phyloP scores from a whole-genome alignment of 2,113 vertebrate genomes.

The Ahaetulla prasina region DNA sequence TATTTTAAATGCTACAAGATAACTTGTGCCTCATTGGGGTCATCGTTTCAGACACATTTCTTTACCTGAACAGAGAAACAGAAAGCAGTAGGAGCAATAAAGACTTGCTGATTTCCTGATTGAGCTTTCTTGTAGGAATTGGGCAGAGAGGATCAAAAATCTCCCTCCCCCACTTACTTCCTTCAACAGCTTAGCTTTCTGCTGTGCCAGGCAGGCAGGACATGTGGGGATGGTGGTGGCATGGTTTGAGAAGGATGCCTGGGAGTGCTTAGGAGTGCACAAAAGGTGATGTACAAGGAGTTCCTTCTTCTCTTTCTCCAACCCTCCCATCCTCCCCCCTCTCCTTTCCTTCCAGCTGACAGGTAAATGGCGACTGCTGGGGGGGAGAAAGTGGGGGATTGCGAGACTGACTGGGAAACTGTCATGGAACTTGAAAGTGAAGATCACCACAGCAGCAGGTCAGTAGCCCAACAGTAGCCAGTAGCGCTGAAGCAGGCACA shows the following conservation, averaged over 20 bases:
- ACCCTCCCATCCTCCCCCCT: background rate
- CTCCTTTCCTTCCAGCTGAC: background rate
- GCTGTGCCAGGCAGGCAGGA: background rate
- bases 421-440: background rate
- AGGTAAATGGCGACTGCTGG: background rate
- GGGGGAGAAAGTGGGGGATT: background rate
- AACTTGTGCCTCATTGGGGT: background rate
- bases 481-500: background rate
- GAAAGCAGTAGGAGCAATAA: background rate
- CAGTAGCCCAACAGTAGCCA: background rate
- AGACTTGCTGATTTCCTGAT: background rate
- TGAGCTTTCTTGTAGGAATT: background rate
- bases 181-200: background rate
- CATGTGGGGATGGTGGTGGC: background rate
- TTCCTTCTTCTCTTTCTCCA: background rate
- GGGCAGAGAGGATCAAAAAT: background rate
- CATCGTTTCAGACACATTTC: background rate
- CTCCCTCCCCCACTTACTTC: background rate
- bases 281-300: background rate
- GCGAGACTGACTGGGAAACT: background rate
- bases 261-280: background rate
- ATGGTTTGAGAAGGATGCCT: background rate
- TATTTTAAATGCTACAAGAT: background rate
- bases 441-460: background rate
- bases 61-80: background rate